These are phyloP conservation scores for Diogma glabrata DNA, from an alignment of 2,888 invertebrate genomes.

Conservation along the genomic window DNA sequence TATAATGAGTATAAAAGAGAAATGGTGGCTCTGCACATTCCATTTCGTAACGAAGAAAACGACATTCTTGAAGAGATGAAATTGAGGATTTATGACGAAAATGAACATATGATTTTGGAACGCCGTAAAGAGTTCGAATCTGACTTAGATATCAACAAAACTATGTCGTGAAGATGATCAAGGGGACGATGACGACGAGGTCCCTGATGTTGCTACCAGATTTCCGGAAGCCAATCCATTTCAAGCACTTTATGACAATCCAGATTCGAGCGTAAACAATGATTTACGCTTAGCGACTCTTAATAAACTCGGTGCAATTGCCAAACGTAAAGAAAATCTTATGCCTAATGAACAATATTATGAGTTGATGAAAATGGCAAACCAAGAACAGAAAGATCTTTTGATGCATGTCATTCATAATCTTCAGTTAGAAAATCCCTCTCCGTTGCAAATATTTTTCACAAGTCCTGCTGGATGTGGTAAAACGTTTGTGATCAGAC, in stretches of 20 bases:
- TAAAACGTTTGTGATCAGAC: constrained; percentile 1
- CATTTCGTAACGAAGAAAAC: not conserved
- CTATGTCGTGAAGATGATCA: constrained; percentile 22
- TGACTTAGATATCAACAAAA: no score
- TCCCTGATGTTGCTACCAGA: constrained; percentile 15
- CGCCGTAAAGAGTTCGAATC: no score
- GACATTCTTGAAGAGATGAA: not conserved
- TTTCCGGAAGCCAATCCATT: no score
- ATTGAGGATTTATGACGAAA: not conserved
- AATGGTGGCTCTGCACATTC: not conserved
- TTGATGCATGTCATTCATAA: no score
- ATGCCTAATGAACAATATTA: constrained; percentile 19
- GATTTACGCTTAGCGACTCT: no score
- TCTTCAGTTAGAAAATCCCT: constrained; percentile 12
- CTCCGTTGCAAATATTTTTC: constrained; percentile 18
- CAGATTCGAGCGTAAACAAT: no score
- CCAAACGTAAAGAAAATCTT: constrained; percentile 22
- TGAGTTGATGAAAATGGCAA: constrained; percentile 20
- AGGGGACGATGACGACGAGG: constrained; percentile 15
- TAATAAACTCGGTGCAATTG: no score
- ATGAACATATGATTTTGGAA: no score
- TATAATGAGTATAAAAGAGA: not conserved
- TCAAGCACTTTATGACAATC: no score
- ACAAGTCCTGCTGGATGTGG: not conserved
- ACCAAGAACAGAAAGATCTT: constrained; percentile 18